phyloP scores from a whole-genome alignment of 2,113 vertebrate genomes.

The Lamprologus ornatipinnis region DNA sequence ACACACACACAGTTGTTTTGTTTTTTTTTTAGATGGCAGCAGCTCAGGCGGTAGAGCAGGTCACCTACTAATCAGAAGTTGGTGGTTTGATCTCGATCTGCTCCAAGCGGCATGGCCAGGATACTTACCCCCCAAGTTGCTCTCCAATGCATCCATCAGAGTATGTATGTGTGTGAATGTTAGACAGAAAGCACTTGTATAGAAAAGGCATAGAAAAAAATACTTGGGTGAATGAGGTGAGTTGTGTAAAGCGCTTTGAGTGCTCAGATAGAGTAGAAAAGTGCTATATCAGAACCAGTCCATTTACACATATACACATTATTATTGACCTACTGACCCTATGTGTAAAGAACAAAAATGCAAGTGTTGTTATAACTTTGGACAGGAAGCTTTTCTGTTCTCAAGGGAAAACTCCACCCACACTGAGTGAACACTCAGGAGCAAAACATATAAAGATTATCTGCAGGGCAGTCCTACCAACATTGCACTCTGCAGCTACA shows the following conservation, averaged over 20 bases:
- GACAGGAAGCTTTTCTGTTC: neutral
- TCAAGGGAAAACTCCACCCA: neutral
- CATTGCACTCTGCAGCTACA: neutral
- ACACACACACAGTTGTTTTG: fast-evolving
- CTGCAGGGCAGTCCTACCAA: neutral
- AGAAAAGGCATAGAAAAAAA: neutral
- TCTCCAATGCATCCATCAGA: neutral
- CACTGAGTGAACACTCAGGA: neutral
- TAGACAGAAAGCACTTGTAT: neutral
- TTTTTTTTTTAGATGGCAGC: neutral
- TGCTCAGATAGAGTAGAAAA: neutral
- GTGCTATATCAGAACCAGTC: neutral
- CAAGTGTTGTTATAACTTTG: neutral
- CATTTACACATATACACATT: neutral
- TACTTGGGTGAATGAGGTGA: neutral
- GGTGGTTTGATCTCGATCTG: neutral
- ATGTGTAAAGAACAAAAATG: neutral
- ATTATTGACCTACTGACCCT: neutral
- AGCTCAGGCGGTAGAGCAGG: neutral
- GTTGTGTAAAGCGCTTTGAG: neutral
- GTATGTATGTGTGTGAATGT: neutral
- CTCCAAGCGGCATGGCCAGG: neutral
- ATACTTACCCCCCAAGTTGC: neutral
- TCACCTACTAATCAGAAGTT: neutral
- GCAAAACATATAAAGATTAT: neutral